Base-by-base conservation (phyloP, 2,113 vertebrate genomes). In the Ochotona princeps region DNA sequence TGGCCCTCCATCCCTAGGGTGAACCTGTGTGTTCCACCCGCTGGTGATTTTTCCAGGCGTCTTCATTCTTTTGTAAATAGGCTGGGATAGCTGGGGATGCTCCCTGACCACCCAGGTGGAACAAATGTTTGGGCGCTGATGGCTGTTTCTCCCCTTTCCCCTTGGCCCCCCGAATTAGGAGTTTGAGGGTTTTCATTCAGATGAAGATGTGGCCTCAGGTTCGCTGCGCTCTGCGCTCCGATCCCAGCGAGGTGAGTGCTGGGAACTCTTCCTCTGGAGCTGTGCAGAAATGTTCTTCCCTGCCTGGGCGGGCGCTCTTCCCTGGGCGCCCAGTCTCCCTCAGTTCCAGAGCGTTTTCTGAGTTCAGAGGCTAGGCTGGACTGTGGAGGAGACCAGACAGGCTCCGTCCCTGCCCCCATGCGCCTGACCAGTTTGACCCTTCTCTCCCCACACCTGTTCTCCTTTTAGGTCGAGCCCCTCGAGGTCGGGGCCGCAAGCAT, bases 131-230 rank as follows among this genome's bases (percentile, higher is more conserved):
- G 85, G 81, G 92, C 81, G 94, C 96, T 95, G 96, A 96, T 92
- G 91, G 81, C 92, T 95, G 67, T 96, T 97, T 96, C 89, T 96
- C 94, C 97, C 97, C 97, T 97, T 78, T 73, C 73, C 97, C 61
- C 57, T 95, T 92, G 96, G 95, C 96, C 97, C 38, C 95, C 93
- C 98, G 98, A 93, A 97, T 97, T 98, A 98, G 93, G 98, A 99
- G 90, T 99, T 99, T 96, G 97, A 95, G 98, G 99, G 99, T 94
- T 99, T 99, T 98, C 98, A 98, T 96, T 97, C 98, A 93, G 98
- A 98, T 86, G 98, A 98, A 91, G 98, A 98, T 96, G 87, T 97
- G 83, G 96, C 95, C 94, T 98, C 97, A 94, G 97, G 97, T 96
- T 96, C 97, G 35, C 83, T 96, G 89, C 97, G 97, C 74, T 97